Evolutionary conservation across 2,888 invertebrate genomes (phyloP).

Genomic region (Tholera decimalis): DNA sequence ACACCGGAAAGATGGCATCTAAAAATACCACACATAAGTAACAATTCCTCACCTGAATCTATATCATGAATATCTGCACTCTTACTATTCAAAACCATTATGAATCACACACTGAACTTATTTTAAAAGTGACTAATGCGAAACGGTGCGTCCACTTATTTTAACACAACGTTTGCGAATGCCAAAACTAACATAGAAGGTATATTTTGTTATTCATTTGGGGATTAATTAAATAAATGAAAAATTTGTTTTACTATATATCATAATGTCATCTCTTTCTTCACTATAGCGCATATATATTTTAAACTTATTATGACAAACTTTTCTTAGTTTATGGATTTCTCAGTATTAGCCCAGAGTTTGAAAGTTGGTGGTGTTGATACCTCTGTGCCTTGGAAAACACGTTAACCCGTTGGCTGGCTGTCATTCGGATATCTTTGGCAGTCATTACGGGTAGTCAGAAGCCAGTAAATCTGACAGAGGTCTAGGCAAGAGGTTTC

Average conservation of each 20-base stretch:
- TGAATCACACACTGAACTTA: not conserved
- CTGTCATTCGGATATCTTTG: no score
- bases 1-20: not conserved
- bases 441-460: no score
- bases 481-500: no score
- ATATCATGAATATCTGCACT: not conserved
- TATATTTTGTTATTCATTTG: not conserved
- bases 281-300: not conserved
- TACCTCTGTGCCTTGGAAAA: no score
- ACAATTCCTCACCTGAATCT: not conserved
- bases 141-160: not conserved
- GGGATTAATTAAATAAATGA: not conserved
- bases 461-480: no score
- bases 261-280: constrained; percentile 6
- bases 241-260: not conserved
- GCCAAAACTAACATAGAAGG: not conserved
- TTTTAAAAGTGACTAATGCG: not conserved
- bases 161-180: not conserved
- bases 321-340: no score
- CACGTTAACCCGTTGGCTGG: no score
- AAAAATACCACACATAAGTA: constrained; percentile 9
- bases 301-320: no score
- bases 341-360: no score
- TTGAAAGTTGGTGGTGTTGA: no score
- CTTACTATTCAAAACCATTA: constrained; percentile 17